These are phyloP conservation scores for Ormyrus thymus DNA, from an alignment of 2,888 invertebrate genomes.

Conservation along the genomic window DNA sequence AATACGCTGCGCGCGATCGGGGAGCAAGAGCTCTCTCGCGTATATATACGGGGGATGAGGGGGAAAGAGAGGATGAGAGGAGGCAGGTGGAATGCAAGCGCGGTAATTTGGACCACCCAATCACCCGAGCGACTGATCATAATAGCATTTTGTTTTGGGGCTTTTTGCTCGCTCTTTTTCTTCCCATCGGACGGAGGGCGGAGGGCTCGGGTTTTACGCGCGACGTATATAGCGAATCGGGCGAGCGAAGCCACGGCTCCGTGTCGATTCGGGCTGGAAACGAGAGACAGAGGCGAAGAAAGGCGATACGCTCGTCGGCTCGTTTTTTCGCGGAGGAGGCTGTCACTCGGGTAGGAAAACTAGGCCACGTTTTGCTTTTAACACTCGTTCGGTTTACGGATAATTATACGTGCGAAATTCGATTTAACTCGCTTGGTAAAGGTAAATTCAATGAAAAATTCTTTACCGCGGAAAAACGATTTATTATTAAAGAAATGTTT, in stretches of 20 bases:
- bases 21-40: not conserved
- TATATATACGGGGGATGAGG: not conserved
- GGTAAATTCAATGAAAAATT: too few relatives aligned
- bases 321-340: too few relatives aligned
- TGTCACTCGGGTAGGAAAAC: too few relatives aligned
- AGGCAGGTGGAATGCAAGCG: slow-evolving; percentile 61
- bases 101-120: slow-evolving; percentile 72
- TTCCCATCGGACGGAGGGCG: slow-evolving; percentile 36
- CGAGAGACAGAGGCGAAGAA: too few relatives aligned
- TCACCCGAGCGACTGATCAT: slow-evolving; percentile 67
- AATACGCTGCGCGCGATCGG: not conserved
- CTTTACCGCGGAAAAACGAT: too few relatives aligned
- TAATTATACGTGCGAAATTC: too few relatives aligned
- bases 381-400: too few relatives aligned
- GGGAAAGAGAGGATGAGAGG: not conserved
- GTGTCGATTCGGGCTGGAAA: slow-evolving; percentile 20
- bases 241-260: slow-evolving; percentile 29
- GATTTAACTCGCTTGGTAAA: too few relatives aligned
- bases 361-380: too few relatives aligned
- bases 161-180: slow-evolving; percentile 62
- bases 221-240: slow-evolving; percentile 34
- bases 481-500: too few relatives aligned
- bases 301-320: too few relatives aligned
- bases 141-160: slow-evolving; percentile 71
- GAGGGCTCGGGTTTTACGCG: slow-evolving; percentile 15